Evolutionary conservation across 2,888 invertebrate species (phyloP).

Genomic region (Drosophila pegasa): DNA sequence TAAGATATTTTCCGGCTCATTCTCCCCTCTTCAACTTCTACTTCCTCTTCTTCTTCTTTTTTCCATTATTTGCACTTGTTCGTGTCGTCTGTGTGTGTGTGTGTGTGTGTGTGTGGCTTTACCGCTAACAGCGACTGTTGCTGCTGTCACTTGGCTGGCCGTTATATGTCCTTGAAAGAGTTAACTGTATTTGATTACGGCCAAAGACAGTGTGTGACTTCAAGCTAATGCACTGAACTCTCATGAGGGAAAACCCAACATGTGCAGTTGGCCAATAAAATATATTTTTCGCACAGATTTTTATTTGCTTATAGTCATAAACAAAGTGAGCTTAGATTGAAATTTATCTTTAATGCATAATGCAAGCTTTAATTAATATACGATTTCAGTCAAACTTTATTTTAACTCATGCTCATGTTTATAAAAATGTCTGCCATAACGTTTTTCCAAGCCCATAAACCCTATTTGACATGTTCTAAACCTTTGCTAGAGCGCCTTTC

Average conservation of each 20-base stretch:
- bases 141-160: constrained; percentile 61
- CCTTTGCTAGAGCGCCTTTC: no score
- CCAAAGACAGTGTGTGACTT: constrained; percentile 6
- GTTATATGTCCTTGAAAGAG: constrained; percentile 74
- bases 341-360: no score
- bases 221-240: neutral
- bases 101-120: constrained; percentile 52
- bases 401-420: no score
- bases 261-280: neutral
- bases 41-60: constrained; percentile 10
- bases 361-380: no score
- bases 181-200: constrained; percentile 63
- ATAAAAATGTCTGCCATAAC: no score
- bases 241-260: neutral
- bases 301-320: no score
- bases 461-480: no score
- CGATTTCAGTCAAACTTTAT: no score
- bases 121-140: constrained; percentile 57
- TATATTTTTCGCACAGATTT: no score
- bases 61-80: constrained; percentile 43
- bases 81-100: constrained; percentile 26
- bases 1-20: constrained; percentile 16
- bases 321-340: no score
- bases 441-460: no score
- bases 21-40: neutral